Conservation (phyloP, 1,140 invertebrate species). For the Tachypleus tridentatus region DNA sequence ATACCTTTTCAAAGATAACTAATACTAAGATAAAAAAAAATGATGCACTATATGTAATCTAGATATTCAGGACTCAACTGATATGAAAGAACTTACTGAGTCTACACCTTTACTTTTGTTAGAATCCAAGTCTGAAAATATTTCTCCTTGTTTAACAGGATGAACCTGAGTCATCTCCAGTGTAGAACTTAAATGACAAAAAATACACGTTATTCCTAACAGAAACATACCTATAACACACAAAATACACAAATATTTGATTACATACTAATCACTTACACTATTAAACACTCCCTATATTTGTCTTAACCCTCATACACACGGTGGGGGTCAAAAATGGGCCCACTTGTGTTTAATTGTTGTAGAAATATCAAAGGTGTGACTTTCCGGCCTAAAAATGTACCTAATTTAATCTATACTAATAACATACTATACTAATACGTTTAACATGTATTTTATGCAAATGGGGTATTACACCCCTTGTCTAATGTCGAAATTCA, state of each 20-base stretch:
- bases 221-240: background rate
- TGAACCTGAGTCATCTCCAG: conserved; percentile 14
- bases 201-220: background rate
- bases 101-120: conserved; percentile 4
- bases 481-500: too few species aligned
- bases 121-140: conserved; percentile 5
- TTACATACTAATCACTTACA: background rate
- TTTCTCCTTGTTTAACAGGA: conserved; percentile 7
- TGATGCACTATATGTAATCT: too few species aligned
- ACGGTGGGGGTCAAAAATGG: background rate
- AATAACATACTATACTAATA: too few species aligned
- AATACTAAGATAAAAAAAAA: too few species aligned
- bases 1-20: background rate
- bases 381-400: too few species aligned
- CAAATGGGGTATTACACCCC: too few species aligned
- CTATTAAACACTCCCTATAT: background rate
- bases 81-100: background rate
- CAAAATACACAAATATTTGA: conserved; percentile 3
- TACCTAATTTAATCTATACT: too few species aligned
- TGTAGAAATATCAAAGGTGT: too few species aligned
- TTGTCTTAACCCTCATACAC: background rate
- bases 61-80: background rate
- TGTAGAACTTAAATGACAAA: conserved; percentile 8
- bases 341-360: too few species aligned
- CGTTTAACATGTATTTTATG: too few species aligned